Evolutionary conservation across 2,113 vertebrate genomes (phyloP).

Genomic region (Forbesichthys papilliferus): DNA sequence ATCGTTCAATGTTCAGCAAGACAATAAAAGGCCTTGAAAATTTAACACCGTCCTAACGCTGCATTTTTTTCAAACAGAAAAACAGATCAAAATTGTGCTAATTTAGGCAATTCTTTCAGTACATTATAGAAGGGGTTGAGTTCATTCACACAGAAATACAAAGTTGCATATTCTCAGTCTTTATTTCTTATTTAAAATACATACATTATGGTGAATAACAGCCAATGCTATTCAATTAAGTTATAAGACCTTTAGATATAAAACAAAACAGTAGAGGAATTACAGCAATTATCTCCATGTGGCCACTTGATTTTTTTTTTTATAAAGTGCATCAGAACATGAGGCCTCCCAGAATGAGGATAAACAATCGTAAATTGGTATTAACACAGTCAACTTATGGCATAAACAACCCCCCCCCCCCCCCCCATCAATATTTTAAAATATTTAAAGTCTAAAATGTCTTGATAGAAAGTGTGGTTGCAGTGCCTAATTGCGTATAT

Average conservation of each 20-base stretch:
- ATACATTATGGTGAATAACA: constrained; percentile 61
- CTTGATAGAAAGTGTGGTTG: neutral
- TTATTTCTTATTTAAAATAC: constrained; percentile 74
- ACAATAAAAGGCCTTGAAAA: constrained; percentile 29
- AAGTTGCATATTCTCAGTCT: constrained; percentile 28
- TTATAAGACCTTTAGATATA: constrained; percentile 62
- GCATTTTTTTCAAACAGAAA: neutral
- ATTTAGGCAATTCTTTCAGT: neutral
- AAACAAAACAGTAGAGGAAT: constrained; percentile 45
- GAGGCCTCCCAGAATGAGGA: constrained; percentile 36
- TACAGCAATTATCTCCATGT: constrained; percentile 42
- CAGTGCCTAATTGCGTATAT: constrained; percentile 19
- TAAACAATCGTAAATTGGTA: constrained; percentile 28
- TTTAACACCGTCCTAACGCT: too few relatives aligned
- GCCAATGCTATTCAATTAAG: constrained; percentile 64
- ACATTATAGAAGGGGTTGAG: neutral
- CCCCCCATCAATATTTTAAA: neutral
- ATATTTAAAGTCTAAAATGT: neutral
- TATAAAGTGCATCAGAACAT: constrained; percentile 77
- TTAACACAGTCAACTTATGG: constrained; percentile 43
- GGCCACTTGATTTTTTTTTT: constrained; percentile 48
- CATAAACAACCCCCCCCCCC: neutral
- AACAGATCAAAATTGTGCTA: neutral
- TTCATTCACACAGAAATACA: constrained; percentile 9
- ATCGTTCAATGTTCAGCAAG: constrained; percentile 57